phyloP scores from a whole-genome alignment of 2,113 vertebrate genomes.

The Xiphophorus couchianus region DNA sequence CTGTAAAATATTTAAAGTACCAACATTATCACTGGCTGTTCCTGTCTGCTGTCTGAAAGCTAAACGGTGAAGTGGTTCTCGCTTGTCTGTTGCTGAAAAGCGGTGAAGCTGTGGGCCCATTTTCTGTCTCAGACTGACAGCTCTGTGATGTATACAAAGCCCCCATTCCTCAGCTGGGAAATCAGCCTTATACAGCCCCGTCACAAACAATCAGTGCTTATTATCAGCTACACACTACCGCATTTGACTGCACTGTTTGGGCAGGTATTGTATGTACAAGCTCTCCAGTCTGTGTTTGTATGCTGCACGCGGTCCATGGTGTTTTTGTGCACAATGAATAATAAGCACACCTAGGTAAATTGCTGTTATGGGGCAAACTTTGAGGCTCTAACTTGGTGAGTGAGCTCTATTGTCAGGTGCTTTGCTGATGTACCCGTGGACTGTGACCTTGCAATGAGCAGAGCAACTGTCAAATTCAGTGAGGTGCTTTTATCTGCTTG shows the following conservation, averaged over 20 bases:
- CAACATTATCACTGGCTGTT: constrained; percentile 43
- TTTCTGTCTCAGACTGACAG: constrained; percentile 73
- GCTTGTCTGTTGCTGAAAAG: constrained; percentile 65
- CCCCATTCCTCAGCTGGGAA: constrained; percentile 75
- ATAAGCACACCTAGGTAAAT: constrained; percentile 33
- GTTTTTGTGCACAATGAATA: constrained; percentile 46
- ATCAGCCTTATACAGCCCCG: constrained; percentile 75
- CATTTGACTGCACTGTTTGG: constrained; percentile 65
- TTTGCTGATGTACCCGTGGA: constrained; percentile 28
- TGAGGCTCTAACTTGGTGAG: constrained; percentile 32
- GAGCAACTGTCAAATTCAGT: constrained; percentile 55
- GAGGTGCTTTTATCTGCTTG: constrained; percentile 56
- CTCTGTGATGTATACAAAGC: constrained; percentile 71
- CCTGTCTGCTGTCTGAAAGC: constrained; percentile 50
- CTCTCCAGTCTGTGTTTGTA: neutral
- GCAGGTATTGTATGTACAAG: constrained; percentile 7
- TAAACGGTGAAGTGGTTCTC: constrained; percentile 58
- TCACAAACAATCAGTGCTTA: constrained; percentile 78
- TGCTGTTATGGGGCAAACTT: constrained; percentile 32
- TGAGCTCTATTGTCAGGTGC: constrained; percentile 32
- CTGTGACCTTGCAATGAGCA: constrained; percentile 47
- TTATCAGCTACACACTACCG: constrained; percentile 70
- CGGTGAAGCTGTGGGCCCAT: constrained; percentile 65
- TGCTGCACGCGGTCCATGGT: constrained; percentile 12
- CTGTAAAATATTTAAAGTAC: constrained; percentile 60